phyloP scores from a whole-genome alignment of 64 coral and sea anemone species.

The Actinia tenebrosa region DNA sequence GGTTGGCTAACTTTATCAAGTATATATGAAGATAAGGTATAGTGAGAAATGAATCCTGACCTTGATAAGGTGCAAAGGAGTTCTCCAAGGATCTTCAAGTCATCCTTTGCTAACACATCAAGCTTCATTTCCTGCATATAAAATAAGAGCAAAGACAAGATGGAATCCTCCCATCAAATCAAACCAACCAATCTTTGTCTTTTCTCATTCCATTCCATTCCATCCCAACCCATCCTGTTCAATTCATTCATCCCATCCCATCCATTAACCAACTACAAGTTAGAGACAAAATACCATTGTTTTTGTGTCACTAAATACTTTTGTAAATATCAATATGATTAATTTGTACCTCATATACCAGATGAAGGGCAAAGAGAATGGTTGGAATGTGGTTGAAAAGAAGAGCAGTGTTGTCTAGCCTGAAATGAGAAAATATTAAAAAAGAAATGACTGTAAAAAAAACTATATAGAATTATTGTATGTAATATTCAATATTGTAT shows the following conservation, averaged over 20 bases:
- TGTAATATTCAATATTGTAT: background rate
- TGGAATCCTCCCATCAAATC: too few relatives aligned
- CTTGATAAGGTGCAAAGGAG: conserved; percentile 42
- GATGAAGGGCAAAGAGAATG: conserved; percentile 18
- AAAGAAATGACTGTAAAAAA: background rate
- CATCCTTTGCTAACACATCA: conserved; percentile 32
- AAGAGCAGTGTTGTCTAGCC: background rate
- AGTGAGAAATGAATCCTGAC: background rate
- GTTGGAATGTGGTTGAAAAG: conserved; percentile 12
- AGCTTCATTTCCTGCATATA: conserved; percentile 39
- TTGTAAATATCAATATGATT: background rate
- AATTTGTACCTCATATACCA: conserved; percentile 22
- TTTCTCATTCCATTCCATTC: too few relatives aligned
- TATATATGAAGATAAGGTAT: background rate
- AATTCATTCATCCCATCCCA: too few relatives aligned
- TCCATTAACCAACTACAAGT: too few relatives aligned
- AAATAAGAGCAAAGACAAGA: too few relatives aligned
- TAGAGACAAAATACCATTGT: too few relatives aligned
- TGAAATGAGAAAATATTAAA: background rate
- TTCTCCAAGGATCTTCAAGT: conserved; percentile 15
- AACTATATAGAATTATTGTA: background rate
- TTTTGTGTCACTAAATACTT: too few relatives aligned
- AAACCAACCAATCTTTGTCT: too few relatives aligned
- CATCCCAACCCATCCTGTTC: too few relatives aligned
- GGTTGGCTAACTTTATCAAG: too few relatives aligned